Evolutionary conservation across 35 echinoderm and acorn worm genomes (phyloP).

Genomic region (Ophiothrix spiculata): DNA sequence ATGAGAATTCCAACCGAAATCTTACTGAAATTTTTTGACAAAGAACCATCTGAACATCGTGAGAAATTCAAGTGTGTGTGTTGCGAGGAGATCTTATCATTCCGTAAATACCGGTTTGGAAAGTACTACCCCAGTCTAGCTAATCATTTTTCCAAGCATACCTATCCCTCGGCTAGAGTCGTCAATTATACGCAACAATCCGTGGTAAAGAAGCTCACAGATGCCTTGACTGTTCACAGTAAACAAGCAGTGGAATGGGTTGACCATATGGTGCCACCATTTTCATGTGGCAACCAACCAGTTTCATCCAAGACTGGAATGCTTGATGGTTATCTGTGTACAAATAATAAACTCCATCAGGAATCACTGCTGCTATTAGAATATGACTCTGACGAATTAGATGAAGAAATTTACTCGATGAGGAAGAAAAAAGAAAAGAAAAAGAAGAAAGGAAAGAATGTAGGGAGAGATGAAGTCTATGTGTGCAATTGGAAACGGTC

Average conservation of each 20-base stretch:
- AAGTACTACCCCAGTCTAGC: neutral
- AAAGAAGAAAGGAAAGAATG: neutral
- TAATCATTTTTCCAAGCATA: constrained; percentile 41
- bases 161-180: constrained; percentile 20
- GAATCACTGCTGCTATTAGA: constrained; percentile 40
- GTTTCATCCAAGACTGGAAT: constrained; percentile 53
- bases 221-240: constrained; percentile 4
- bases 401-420: neutral
- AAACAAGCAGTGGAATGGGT: constrained; percentile 79
- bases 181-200: constrained; percentile 14
- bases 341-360: constrained; percentile 42
- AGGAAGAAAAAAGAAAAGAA: neutral
- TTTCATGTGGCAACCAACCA: constrained; percentile 68
- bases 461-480: neutral
- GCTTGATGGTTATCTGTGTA: constrained; percentile 45
- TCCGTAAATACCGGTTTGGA: neutral
- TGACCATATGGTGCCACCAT: constrained; percentile 84
- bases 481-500: neutral
- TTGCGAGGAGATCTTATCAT: constrained; percentile 20
- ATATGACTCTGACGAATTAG: neutral
- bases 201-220: constrained; percentile 2
- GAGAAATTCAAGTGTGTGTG: neutral
- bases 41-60: neutral
- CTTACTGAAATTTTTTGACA: constrained; percentile 1
- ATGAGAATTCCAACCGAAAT: constrained; percentile 15